A percentile compares a stretch with the other conserved stretches of the same genome.
Evolutionary conservation across 92 coral and sea anemone genomes (phyloP).

Genomic region (Ricordea florida): DNA sequence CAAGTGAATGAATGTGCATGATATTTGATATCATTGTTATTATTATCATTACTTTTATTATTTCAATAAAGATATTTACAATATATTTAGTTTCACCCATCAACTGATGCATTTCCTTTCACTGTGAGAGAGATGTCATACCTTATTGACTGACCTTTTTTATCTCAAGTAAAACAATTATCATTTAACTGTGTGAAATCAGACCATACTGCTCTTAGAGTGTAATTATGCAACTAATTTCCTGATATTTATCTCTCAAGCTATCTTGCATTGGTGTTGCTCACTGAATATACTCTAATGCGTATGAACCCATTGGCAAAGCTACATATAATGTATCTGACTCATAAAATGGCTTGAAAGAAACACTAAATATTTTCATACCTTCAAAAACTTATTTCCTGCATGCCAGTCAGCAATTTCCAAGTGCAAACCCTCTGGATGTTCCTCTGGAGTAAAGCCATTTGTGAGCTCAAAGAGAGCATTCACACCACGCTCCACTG

Average conservation of each 20-base stretch:
- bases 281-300: constrained; percentile 19
- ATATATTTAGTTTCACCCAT: constrained; percentile 6
- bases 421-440: constrained; percentile 43
- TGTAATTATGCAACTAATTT: constrained; percentile 12
- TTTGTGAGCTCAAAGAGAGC: constrained; percentile 43
- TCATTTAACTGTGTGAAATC: constrained; percentile 31
- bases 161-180: constrained; percentile 2
- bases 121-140: constrained; percentile 9
- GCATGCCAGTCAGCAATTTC: constrained; percentile 74
- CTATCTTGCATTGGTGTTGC: constrained; percentile 7
- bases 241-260: constrained; percentile 5
- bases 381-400: constrained; percentile 61
- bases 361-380: constrained; percentile 16
- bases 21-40: no score
- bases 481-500: constrained; percentile 67
- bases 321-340: constrained; percentile 21
- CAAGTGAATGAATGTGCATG: no score
- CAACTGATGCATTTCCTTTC: constrained; percentile 22
- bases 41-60: background rate
- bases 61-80: constrained; percentile 10
- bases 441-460: constrained; percentile 64
- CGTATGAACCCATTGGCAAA: constrained; percentile 18
- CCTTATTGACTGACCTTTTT: constrained; percentile 18
- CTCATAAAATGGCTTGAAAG: constrained; percentile 37
- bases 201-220: constrained; percentile 8